Percentiles rank a stretch among this genome's conserved stretches.
phyloP scores from a whole-genome alignment of 2,888 invertebrate genomes.

The Gnatocerus cornutus region DNA sequence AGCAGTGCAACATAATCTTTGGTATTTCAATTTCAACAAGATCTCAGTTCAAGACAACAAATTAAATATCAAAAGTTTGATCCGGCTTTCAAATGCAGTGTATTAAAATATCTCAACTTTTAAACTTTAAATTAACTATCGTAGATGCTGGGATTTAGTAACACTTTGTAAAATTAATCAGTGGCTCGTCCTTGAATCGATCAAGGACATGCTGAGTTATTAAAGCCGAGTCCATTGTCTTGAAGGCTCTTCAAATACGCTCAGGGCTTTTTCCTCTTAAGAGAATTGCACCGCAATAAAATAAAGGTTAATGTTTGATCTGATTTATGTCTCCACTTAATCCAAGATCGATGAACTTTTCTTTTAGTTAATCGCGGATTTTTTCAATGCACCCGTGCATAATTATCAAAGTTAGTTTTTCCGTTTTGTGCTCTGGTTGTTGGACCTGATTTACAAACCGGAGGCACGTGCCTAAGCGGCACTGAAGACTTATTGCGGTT shows the following conservation, averaged over 20 bases:
- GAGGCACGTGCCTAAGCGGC: conserved; percentile 23
- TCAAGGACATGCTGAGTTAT: too few relatives aligned
- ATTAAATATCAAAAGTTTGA: too few relatives aligned
- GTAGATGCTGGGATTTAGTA: too few relatives aligned
- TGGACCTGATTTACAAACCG: conserved; percentile 9
- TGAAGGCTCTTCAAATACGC: conserved; percentile 10
- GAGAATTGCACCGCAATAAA: conserved; percentile 17
- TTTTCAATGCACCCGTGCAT: neutral
- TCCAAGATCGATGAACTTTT: conserved; percentile 8
- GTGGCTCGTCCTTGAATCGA: too few relatives aligned
- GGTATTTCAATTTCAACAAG: too few relatives aligned
- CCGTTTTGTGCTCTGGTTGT: conserved; percentile 9
- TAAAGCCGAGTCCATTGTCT: conserved; percentile 17
- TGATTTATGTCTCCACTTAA: conserved; percentile 15
- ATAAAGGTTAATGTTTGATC: conserved; percentile 23
- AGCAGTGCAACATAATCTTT: too few relatives aligned
- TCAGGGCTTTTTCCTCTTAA: conserved; percentile 6
- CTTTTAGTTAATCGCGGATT: neutral
- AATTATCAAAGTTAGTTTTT: conserved; percentile 15
- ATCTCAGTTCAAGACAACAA: too few relatives aligned
- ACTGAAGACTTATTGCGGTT: conserved; percentile 21
- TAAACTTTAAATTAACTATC: too few relatives aligned
- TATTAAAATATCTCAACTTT: too few relatives aligned
- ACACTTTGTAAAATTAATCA: neutral
- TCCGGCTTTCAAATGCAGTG: too few relatives aligned